phyloP scores from a whole-genome alignment of 2,113 vertebrate species.

The Otolemur garnettii region DNA sequence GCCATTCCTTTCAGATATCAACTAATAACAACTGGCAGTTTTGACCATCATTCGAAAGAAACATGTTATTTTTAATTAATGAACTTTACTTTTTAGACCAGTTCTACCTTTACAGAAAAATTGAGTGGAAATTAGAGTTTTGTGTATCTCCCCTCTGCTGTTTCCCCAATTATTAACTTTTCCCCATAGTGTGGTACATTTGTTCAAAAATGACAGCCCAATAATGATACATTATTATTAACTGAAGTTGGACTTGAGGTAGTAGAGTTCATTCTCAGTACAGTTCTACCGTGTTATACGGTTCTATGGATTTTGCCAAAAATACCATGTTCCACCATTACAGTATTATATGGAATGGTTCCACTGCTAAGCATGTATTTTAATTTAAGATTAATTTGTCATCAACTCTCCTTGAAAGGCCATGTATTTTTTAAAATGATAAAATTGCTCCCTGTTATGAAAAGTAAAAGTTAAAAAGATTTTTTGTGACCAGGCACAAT shows the following conservation, averaged over 20 bases:
- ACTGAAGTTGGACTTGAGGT: background rate
- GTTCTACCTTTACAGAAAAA: conserved; percentile 10
- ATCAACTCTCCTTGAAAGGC: background rate
- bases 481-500: no score
- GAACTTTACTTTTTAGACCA: background rate
- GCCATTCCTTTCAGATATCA: background rate
- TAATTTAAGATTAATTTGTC: background rate
- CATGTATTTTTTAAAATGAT: background rate
- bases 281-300: background rate
- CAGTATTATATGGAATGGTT: background rate
- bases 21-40: background rate
- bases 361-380: background rate
- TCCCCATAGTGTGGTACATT: background rate
- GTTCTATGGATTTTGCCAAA: conserved; percentile 17
- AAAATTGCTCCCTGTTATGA: background rate
- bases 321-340: background rate
- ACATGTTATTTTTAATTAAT: background rate
- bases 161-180: background rate
- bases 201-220: background rate
- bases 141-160: background rate
- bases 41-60: background rate
- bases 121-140: background rate
- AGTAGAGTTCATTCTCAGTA: background rate
- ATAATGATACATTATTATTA: background rate
- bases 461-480: conserved; percentile 40